Conservation (phyloP, 1,140 invertebrate species). For the Brachionus calyciflorus region DNA sequence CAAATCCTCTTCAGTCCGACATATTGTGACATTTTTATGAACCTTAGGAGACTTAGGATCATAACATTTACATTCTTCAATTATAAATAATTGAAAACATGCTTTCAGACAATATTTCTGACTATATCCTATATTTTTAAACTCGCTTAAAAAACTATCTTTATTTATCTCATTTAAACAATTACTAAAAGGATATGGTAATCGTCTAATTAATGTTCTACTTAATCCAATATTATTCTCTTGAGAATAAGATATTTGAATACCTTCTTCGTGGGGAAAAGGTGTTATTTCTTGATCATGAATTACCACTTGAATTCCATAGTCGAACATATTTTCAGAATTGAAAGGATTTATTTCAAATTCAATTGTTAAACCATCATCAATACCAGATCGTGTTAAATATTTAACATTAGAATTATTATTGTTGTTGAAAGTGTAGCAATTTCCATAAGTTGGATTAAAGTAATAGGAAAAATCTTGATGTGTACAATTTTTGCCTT, state of each 20-base stretch:
- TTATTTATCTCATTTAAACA: neutral
- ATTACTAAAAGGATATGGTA: neutral
- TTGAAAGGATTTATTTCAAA: neutral
- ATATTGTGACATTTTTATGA: neutral
- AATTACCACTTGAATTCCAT: constrained; percentile 32
- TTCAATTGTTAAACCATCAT: neutral
- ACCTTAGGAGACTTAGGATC: neutral
- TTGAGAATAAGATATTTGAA: neutral
- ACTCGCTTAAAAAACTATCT: neutral
- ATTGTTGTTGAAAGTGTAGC: neutral
- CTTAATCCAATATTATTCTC: constrained; percentile 2
- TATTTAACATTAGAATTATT: neutral
- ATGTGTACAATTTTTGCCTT: neutral
- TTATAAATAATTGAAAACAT: constrained; percentile 7
- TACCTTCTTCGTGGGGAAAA: neutral
- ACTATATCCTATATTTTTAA: neutral
- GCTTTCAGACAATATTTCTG: constrained; percentile 8
- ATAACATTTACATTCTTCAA: constrained; percentile 10
- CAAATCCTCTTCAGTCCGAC: neutral
- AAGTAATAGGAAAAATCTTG: neutral
- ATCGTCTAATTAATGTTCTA: neutral
- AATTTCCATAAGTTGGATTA: neutral
- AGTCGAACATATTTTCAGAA: neutral
- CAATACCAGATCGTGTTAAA: neutral
- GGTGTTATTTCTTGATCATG: neutral